phyloP scores from a whole-genome alignment of 1,140 invertebrate genomes.

The Polyergus mexicanus region DNA sequence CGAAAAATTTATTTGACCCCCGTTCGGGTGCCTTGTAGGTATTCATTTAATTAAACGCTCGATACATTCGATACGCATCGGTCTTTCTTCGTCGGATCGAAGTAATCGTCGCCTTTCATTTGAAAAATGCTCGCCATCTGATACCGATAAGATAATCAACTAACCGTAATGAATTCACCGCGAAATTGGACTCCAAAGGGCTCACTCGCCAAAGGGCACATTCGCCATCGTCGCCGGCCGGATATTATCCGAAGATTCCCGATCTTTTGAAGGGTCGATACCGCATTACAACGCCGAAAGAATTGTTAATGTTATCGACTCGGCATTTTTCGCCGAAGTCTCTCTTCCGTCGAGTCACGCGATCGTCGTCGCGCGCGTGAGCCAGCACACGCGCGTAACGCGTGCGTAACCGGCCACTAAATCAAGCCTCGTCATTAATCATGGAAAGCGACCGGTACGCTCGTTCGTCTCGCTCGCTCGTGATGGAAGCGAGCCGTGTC shows the following conservation, averaged over 20 bases:
- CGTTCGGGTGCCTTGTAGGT: slow-evolving; percentile 25
- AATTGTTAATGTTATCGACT: slow-evolving; percentile 64
- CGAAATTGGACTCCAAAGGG: slow-evolving; percentile 42
- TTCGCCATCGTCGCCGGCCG: slow-evolving; percentile 14
- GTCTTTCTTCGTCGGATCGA: not conserved
- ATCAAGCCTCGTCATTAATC: slow-evolving; percentile 72
- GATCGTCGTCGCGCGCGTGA: slow-evolving; percentile 55
- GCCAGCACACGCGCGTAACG: slow-evolving; percentile 40
- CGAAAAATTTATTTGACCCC: not conserved
- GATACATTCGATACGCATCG: slow-evolving; percentile 1
- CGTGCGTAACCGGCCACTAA: slow-evolving; percentile 65
- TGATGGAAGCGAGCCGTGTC: slow-evolving; percentile 44
- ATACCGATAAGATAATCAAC: slow-evolving; percentile 61
- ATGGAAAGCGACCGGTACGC: slow-evolving; percentile 62
- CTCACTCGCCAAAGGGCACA: slow-evolving; percentile 13
- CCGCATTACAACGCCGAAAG: slow-evolving; percentile 12
- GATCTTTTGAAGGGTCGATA: slow-evolving; percentile 24
- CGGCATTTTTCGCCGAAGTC: slow-evolving; percentile 51
- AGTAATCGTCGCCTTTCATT: not conserved
- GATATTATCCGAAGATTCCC: not conserved
- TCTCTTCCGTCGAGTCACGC: slow-evolving; percentile 68
- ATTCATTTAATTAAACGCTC: slow-evolving; percentile 61
- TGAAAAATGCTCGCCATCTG: slow-evolving; percentile 44
- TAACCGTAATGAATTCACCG: slow-evolving; percentile 40
- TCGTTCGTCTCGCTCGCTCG: slow-evolving; percentile 45